Evolutionary conservation across 1,140 invertebrate genomes (phyloP).

Genomic region (Coelopa frigida): DNA sequence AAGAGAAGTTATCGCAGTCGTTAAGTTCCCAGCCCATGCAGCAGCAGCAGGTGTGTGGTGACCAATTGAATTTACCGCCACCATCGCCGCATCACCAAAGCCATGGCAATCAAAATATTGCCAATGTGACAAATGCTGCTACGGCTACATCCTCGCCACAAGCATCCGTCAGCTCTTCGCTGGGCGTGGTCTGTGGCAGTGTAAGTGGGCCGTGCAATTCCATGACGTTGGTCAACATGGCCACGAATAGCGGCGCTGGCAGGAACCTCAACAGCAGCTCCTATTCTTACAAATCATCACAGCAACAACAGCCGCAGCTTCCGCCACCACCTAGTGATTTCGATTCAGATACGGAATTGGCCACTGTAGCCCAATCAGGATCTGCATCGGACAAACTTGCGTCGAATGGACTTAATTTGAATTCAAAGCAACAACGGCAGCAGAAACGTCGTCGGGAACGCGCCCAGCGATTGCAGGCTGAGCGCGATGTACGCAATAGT

Average conservation of each 20-base stretch:
- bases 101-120: slow-evolving; percentile 1
- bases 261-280: slow-evolving; percentile 1
- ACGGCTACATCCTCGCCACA: slow-evolving; percentile 8
- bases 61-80: slow-evolving; percentile 23
- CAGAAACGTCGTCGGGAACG: slow-evolving; percentile 77
- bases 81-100: slow-evolving; percentile 18
- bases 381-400: slow-evolving; percentile 17
- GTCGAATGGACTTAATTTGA: slow-evolving; percentile 28
- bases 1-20: not conserved
- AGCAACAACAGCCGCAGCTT: slow-evolving; percentile 10
- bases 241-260: slow-evolving; percentile 12
- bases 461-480: slow-evolving; percentile 76
- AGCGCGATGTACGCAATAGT: slow-evolving; percentile 48
- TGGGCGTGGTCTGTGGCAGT: slow-evolving; percentile 7
- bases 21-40: not conserved
- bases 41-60: slow-evolving; percentile 5
- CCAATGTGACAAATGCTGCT: slow-evolving; percentile 5
- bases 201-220: too few species aligned
- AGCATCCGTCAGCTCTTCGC: slow-evolving; percentile 10
- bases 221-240: too few species aligned
- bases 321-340: slow-evolving; percentile 27
- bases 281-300: slow-evolving; percentile 5
- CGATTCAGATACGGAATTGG: slow-evolving; percentile 38
- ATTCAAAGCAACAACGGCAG: slow-evolving; percentile 63
- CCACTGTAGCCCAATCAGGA: slow-evolving; percentile 29